phyloP scores from a whole-genome alignment of 2,797 vertebrate genomes.

The Falco rusticolus region DNA sequence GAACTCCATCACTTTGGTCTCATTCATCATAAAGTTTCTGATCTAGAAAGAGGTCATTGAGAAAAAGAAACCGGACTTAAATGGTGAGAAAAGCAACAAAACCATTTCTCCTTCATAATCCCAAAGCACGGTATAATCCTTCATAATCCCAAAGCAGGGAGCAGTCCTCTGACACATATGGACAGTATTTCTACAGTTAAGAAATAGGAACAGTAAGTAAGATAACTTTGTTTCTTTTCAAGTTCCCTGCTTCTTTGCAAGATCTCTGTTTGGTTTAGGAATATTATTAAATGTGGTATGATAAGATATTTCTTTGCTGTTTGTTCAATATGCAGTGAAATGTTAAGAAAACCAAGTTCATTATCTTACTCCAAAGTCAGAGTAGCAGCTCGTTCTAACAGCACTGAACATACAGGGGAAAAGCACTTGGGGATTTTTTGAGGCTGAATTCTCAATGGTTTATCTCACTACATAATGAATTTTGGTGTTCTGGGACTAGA shows the following conservation, averaged over 20 bases:
- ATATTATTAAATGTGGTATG: neutral
- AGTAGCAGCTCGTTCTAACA: neutral
- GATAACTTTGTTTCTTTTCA: neutral
- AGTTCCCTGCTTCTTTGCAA: neutral
- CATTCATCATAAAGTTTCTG: neutral
- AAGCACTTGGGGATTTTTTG: neutral
- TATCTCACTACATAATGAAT: neutral
- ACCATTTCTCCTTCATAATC: neutral
- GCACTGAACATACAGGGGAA: neutral
- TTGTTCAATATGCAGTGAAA: neutral
- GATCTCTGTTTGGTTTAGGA: neutral
- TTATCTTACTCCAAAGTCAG: neutral
- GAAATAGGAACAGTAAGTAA: neutral
- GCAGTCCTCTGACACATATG: neutral
- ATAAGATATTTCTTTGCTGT: neutral
- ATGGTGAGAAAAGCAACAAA: neutral
- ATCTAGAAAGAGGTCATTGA: neutral
- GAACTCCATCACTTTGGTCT: neutral
- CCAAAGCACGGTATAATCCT: too few relatives aligned
- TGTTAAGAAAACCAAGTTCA: neutral
- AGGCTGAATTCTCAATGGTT: neutral
- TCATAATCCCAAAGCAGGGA: neutral
- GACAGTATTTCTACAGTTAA: neutral
- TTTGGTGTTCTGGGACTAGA: neutral
- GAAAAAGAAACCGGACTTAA: neutral